Conservation (phyloP, 2,888 invertebrate genomes). For the Pyrrhosoma nymphula region DNA sequence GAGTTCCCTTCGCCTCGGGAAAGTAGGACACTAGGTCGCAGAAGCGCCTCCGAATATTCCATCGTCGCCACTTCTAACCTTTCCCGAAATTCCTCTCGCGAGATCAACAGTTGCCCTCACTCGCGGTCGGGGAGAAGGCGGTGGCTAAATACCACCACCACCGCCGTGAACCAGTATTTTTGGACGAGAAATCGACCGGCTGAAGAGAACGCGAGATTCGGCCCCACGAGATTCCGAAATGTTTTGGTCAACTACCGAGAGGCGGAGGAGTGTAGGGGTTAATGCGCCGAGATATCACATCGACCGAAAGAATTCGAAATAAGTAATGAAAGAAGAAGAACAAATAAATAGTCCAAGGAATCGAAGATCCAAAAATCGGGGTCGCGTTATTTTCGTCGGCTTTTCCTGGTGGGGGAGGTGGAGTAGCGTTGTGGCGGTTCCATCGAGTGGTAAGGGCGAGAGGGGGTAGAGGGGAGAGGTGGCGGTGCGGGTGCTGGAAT, state of each 20-base stretch:
- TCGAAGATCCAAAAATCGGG: not conserved
- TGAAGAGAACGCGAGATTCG: not conserved
- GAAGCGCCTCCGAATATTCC: not conserved
- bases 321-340: not conserved
- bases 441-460: too few species aligned
- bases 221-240: not conserved
- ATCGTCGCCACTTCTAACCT: not conserved
- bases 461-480: not conserved
- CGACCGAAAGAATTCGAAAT: not conserved
- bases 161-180: not conserved
- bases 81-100: not conserved
- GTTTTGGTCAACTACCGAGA: not conserved
- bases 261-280: not conserved
- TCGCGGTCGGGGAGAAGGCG: not conserved
- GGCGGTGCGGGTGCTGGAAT: not conserved
- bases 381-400: not conserved
- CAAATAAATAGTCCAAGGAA: not conserved
- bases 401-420: not conserved
- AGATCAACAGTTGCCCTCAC: conserved; percentile 47
- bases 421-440: too few species aligned
- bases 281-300: not conserved
- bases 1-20: not conserved
- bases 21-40: conserved; percentile 48
- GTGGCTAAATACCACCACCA: not conserved
- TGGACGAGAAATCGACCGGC: not conserved